These are phyloP conservation scores for Troides aeacus DNA, from an alignment of 2,888 invertebrate genomes.

Conservation along the genomic window DNA sequence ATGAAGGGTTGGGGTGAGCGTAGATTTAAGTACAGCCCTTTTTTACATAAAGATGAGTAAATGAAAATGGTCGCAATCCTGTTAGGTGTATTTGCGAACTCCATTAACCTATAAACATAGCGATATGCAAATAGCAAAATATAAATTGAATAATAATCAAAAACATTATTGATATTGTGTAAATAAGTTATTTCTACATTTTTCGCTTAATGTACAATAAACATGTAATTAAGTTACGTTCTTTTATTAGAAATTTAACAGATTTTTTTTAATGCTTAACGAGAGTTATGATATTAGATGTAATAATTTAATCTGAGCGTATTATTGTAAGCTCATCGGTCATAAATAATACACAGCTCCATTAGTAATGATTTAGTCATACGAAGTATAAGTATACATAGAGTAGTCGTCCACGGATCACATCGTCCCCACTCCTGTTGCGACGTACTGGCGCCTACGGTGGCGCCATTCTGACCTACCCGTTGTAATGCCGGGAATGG, in stretches of 20 bases:
- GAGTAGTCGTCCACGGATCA: slow-evolving; percentile 36
- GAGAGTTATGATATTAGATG: too few relatives aligned
- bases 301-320: neutral
- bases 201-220: neutral
- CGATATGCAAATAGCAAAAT: neutral
- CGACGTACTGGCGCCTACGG: slow-evolving; percentile 52
- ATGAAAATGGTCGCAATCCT: too few relatives aligned
- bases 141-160: neutral
- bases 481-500: slow-evolving; percentile 34
- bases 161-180: neutral
- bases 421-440: slow-evolving; percentile 50
- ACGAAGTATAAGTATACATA: slow-evolving; percentile 5
- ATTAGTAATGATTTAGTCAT: slow-evolving; percentile 21
- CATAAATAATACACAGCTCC: slow-evolving; percentile 10
- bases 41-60: too few relatives aligned
- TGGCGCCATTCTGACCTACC: slow-evolving; percentile 56
- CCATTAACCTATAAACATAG: too few relatives aligned
- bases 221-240: too few relatives aligned
- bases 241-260: too few relatives aligned
- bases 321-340: slow-evolving; percentile 5
- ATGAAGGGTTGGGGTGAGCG: too few relatives aligned
- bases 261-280: too few relatives aligned
- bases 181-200: neutral
- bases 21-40: too few relatives aligned
- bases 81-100: too few relatives aligned